Evolutionary conservation across 2,113 vertebrate species (phyloP).

Genomic region (Hystrix brachyura): DNA sequence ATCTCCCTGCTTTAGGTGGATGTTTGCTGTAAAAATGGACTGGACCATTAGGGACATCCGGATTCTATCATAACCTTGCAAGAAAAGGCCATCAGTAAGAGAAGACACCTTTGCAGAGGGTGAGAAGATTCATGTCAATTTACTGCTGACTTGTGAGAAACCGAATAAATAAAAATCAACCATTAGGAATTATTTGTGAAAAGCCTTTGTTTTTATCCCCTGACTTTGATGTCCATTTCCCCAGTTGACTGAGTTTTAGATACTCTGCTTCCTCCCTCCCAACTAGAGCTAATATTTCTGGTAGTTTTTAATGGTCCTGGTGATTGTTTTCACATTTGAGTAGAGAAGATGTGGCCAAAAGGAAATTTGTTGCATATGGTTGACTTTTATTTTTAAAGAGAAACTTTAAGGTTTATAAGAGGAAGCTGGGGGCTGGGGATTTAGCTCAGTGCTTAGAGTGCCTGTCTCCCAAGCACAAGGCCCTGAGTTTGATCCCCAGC

Average conservation of each 20-base stretch:
- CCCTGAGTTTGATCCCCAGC: no score
- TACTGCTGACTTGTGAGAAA: neutral
- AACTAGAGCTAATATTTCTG: neutral
- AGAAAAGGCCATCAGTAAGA: neutral
- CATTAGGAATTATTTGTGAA: neutral
- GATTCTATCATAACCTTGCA: neutral
- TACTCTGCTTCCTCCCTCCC: neutral
- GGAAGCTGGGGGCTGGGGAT: neutral
- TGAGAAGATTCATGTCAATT: neutral
- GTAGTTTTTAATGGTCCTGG: neutral
- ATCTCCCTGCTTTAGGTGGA: neutral
- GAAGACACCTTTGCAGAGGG: neutral
- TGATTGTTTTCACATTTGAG: neutral
- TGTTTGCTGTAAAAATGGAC: no score
- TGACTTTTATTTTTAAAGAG: neutral
- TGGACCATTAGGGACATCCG: neutral
- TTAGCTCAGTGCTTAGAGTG: no score
- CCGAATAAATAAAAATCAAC: neutral
- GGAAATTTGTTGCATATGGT: neutral
- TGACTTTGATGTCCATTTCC: neutral
- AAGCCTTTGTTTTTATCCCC: neutral
- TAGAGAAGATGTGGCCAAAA: neutral
- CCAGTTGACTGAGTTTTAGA: neutral
- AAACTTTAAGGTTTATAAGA: neutral
- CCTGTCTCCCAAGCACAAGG: no score